Evolutionary conservation across 2,888 invertebrate species (phyloP), one percentile per base, ranked within the genome.

Genomic region (Osedax frankpressi): DNA sequence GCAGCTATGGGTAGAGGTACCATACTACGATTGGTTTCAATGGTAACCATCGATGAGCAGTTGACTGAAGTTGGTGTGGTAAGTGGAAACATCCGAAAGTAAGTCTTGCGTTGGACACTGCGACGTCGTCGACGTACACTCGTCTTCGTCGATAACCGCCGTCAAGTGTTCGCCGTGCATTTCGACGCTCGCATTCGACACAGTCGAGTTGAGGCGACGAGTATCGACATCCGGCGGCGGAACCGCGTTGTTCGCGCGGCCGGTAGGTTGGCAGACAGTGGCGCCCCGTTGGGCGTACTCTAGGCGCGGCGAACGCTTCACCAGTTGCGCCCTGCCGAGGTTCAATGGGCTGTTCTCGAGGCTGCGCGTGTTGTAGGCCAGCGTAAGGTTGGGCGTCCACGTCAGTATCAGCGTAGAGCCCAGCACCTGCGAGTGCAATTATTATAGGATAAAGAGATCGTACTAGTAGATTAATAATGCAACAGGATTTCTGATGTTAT

Each of bases 311-410:
- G 77, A 77, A 27, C 80, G 77, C 11, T 44, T 6, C 44, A 11
- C 11, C 44, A 11, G 44, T 19, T 44, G 44, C 30, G 78, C 77
- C n/a, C 76, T 78, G 2, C 77, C 76, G n/a, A 29, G 30, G 19
- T 70, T 26, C 25, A 30, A 68, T 1, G 84, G 84, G 75, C 83
- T 83, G 77, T 82, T 82, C 76, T 83, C 82, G 30, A 84, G 81
- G 74, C 83, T 83, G 59, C 79, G 78, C 24, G 93, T 92, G 81
- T 93, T 92, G 84, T 90, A 92, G 76, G 91, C 89, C 60, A 95
- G 86, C 0, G 93, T 92, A 1, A 90, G 89, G 84, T 95, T 95
- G 0, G 95, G 95, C 78, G 95, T 93, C 95, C 95, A 95, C 76
- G 93, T 93, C 1, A 95, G 87, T 77, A 93, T 90, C 14, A 95